Conservation (phyloP, 2,888 invertebrate genomes). For the Acronicta leporina region DNA sequence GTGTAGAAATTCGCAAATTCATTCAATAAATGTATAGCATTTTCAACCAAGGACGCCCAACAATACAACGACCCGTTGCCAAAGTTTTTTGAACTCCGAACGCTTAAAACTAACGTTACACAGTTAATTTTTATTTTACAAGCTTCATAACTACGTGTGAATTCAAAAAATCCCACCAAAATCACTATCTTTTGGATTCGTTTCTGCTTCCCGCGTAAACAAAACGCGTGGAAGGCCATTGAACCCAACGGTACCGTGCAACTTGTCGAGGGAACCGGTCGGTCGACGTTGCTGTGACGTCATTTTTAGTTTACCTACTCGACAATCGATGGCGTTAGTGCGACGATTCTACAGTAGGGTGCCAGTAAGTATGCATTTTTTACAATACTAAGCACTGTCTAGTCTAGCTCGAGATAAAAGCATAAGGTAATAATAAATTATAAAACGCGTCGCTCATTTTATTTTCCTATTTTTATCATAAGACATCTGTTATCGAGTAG, state of each 20-base stretch:
- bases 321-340: conserved; percentile 64
- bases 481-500: conserved; percentile 37
- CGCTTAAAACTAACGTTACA: conserved; percentile 55
- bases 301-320: conserved; percentile 70
- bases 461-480: background rate
- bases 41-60: conserved; percentile 24
- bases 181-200: conserved; percentile 64
- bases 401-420: too few relatives aligned
- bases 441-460: too few relatives aligned
- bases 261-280: conserved; percentile 74
- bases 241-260: conserved; percentile 86
- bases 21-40: conserved; percentile 1
- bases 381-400: too few relatives aligned
- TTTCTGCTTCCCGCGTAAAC: conserved; percentile 83
- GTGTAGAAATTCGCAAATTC: conserved; percentile 4
- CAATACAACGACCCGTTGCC: conserved; percentile 39
- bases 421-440: too few relatives aligned
- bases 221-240: conserved; percentile 75
- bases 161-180: conserved; percentile 66
- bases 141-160: conserved; percentile 61
- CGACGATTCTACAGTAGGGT: too few relatives aligned
- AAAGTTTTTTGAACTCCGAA: conserved; percentile 61
- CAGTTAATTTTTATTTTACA: conserved; percentile 61
- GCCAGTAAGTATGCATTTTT: too few relatives aligned
- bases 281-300: conserved; percentile 76